Percentiles rank a stretch among this genome's conserved stretches.
phyloP scores from a whole-genome alignment of 2,797 vertebrate species.

The Myotis findleyi region DNA sequence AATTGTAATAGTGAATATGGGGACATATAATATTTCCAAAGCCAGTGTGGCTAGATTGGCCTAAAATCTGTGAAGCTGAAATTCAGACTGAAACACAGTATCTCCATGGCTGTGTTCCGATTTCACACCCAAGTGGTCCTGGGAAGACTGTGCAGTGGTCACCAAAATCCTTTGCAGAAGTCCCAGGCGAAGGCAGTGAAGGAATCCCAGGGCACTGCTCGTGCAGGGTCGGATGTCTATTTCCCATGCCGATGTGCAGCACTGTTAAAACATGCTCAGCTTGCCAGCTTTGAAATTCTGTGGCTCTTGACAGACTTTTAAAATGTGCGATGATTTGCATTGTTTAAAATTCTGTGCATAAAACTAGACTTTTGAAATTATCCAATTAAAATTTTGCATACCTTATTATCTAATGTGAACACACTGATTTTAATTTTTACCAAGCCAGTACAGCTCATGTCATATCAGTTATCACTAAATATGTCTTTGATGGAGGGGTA shows the following conservation, averaged over 20 bases:
- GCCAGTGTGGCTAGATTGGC: not conserved
- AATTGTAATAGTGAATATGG: not conserved
- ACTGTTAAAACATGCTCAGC: not conserved
- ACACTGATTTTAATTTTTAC: slow-evolving; percentile 45
- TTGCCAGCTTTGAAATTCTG: not conserved
- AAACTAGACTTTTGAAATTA: slow-evolving; percentile 58
- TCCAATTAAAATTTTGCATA: slow-evolving; percentile 39
- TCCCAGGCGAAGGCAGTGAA: not conserved
- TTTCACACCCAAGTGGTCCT: not conserved
- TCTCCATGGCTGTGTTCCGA: not conserved
- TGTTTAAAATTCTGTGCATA: slow-evolving; percentile 64
- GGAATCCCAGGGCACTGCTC: too few relatives aligned
- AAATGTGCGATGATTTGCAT: slow-evolving; percentile 43
- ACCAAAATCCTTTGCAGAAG: not conserved
- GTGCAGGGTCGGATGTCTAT: not conserved
- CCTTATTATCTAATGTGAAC: slow-evolving; percentile 22
- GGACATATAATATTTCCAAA: not conserved
- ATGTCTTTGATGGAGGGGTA: not conserved
- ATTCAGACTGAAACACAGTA: not conserved
- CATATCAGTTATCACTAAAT: not conserved
- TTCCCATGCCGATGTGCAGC: not conserved
- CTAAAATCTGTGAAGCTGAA: not conserved
- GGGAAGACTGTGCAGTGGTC: not conserved
- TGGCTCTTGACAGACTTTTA: slow-evolving; percentile 42
- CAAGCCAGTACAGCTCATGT: not conserved